phyloP scores from a whole-genome alignment of 2,888 invertebrate genomes.

The Microctonus aethiopoides region DNA sequence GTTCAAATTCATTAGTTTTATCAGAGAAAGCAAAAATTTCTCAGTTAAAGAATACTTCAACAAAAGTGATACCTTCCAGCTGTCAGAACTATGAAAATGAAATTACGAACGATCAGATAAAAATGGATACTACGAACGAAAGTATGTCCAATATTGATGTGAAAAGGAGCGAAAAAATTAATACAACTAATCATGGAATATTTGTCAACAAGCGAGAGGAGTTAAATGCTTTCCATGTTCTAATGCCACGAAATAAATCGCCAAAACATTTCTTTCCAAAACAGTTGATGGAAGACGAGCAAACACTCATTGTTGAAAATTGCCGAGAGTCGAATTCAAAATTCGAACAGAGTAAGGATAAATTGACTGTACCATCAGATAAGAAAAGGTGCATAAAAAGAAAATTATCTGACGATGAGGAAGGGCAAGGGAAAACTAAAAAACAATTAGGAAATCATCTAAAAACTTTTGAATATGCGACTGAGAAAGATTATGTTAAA shows the following conservation, averaged over 20 bases:
- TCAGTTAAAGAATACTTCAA: conserved; percentile 37
- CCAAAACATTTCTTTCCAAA: conserved; percentile 26
- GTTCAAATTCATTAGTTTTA: conserved; percentile 47
- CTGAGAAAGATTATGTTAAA: conserved; percentile 58
- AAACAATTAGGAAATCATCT: conserved; percentile 73
- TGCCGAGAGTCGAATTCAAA: conserved; percentile 39
- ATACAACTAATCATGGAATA: not conserved
- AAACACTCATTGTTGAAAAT: conserved; percentile 29
- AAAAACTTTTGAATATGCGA: conserved; percentile 70
- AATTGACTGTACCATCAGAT: conserved; percentile 71
- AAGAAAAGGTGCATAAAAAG: conserved; percentile 73
- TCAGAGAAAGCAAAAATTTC: conserved; percentile 6
- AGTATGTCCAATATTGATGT: conserved; percentile 15
- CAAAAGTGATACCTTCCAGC: conserved; percentile 26
- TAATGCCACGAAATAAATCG: conserved; percentile 51
- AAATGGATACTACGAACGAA: conserved; percentile 6
- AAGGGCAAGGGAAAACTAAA: conserved; percentile 72
- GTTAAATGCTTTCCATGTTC: conserved; percentile 54
- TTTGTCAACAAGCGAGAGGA: conserved; percentile 31
- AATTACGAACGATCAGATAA: not conserved
- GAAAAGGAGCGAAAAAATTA: not conserved
- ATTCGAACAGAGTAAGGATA: conserved; percentile 46
- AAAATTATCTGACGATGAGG: conserved; percentile 71
- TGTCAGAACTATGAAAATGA: conserved; percentile 30
- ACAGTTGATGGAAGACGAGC: conserved; percentile 21